These are phyloP conservation scores for Regulus satrapa DNA, from an alignment of 2,113 vertebrate species.

Conservation along the genomic window DNA sequence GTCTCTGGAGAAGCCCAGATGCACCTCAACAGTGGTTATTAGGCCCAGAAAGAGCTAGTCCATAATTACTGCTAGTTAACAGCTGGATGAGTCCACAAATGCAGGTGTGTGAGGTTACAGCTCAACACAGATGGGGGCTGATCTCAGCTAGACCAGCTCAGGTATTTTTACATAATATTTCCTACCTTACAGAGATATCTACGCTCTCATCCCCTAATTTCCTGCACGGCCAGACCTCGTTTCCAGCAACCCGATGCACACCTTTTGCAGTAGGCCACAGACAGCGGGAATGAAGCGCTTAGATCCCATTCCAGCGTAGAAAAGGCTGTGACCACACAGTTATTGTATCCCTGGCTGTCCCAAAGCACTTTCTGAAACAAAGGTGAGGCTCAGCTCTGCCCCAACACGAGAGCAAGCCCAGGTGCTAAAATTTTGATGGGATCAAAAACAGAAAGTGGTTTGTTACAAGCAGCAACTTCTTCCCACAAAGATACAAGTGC, in stretches of 20 bases:
- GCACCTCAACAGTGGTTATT: accelerated
- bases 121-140: accelerated
- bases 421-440: background rate
- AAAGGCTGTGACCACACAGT: accelerated
- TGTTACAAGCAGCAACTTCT: background rate
- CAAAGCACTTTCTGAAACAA: background rate
- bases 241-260: background rate
- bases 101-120: background rate
- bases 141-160: background rate
- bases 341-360: background rate
- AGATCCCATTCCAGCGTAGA: accelerated
- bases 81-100: background rate
- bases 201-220: background rate
- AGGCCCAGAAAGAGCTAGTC: background rate
- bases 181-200: background rate
- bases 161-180: background rate
- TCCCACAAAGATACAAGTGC: background rate
- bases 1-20: background rate
- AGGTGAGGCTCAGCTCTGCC: background rate
- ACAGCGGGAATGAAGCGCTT: background rate
- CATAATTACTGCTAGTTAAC: background rate
- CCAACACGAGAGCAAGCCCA: accelerated
- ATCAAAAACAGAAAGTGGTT: background rate
- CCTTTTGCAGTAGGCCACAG: background rate
- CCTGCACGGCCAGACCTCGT: accelerated